Percentiles rank a stretch among this genome's conserved stretches.
phyloP scores from a whole-genome alignment of 2,113 vertebrate genomes.

The Myrmecophaga tridactyla region DNA sequence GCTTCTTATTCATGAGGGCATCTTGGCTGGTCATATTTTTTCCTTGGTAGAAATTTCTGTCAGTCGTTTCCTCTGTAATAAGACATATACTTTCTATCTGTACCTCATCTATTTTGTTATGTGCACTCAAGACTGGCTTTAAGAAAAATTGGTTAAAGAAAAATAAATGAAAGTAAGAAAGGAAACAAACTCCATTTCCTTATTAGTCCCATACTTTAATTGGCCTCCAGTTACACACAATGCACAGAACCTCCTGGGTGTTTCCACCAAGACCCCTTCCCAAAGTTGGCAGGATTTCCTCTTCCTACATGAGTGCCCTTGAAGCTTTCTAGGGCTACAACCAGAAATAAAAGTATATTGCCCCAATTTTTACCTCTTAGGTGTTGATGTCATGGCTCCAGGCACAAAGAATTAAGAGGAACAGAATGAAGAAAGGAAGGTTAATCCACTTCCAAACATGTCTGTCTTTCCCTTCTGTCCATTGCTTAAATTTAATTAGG shows the following conservation, averaged over 20 bases:
- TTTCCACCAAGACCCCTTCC: no score
- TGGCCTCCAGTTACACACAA: not conserved
- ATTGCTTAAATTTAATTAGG: not conserved
- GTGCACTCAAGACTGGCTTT: not conserved
- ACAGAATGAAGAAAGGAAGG: not conserved
- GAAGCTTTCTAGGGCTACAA: not conserved
- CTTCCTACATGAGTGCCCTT: fast-evolving
- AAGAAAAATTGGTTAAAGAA: not conserved
- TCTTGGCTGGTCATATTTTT: not conserved
- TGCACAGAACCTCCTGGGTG: no score
- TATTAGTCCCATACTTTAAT: no score
- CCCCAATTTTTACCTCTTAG: not conserved
- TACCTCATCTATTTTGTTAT: not conserved
- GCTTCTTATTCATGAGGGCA: not conserved
- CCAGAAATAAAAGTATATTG: not conserved
- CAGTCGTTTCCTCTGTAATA: not conserved
- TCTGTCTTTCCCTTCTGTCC: not conserved
- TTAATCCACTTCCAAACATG: not conserved
- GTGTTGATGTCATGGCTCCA: not conserved
- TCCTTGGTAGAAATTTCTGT: not conserved
- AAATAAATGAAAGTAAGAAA: not conserved
- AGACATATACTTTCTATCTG: not conserved
- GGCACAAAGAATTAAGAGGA: not conserved
- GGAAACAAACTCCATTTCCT: not conserved
- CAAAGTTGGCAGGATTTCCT: not conserved